A percentile compares a stretch with the other conserved stretches of the same genome.
phyloP scores from a whole-genome alignment of 2,113 vertebrate genomes.

The Verasper variegatus region DNA sequence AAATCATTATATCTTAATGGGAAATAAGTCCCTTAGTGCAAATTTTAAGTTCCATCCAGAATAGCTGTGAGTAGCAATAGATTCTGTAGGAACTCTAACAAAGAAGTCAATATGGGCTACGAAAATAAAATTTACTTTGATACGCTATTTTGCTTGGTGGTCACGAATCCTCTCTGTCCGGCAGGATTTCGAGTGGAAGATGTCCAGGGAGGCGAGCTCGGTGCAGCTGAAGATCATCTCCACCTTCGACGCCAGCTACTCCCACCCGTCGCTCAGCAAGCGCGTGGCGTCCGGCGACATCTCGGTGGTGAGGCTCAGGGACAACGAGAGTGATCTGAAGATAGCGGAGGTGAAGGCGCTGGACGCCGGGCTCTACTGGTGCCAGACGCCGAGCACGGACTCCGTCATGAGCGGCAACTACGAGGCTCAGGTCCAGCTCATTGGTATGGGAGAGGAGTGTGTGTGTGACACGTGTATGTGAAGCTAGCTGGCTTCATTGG shows the following conservation, averaged over 20 bases:
- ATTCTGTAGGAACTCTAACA: no score
- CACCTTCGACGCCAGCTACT: conserved; percentile 88
- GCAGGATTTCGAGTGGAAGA: conserved; percentile 94
- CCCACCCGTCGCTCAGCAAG: conserved; percentile 78
- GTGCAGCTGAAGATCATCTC: conserved; percentile 84
- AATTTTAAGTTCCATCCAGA: no score
- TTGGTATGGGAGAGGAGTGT: conserved; percentile 77
- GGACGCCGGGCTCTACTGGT: conserved; percentile 89
- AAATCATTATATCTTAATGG: no score
- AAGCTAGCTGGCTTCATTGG: conserved; percentile 6
- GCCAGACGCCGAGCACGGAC: conserved; percentile 93
- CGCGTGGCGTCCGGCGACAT: conserved; percentile 85
- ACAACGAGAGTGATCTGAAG: conserved; percentile 88
- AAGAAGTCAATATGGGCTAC: no score
- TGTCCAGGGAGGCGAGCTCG: not conserved
- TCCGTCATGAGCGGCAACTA: conserved; percentile 91
- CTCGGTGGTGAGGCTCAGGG: conserved; percentile 79
- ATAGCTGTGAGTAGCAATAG: no score
- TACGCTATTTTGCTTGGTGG: not conserved
- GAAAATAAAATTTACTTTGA: no score
- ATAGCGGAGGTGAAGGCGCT: conserved; percentile 81
- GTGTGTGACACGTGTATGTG: not conserved
- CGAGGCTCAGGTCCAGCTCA: conserved; percentile 87
- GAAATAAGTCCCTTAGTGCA: no score
- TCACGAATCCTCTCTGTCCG: not conserved